A percentile compares a stretch with the other conserved stretches of the same genome.
Conservation (phyloP, 1,140 invertebrate species). For the Ostrea edulis region DNA sequence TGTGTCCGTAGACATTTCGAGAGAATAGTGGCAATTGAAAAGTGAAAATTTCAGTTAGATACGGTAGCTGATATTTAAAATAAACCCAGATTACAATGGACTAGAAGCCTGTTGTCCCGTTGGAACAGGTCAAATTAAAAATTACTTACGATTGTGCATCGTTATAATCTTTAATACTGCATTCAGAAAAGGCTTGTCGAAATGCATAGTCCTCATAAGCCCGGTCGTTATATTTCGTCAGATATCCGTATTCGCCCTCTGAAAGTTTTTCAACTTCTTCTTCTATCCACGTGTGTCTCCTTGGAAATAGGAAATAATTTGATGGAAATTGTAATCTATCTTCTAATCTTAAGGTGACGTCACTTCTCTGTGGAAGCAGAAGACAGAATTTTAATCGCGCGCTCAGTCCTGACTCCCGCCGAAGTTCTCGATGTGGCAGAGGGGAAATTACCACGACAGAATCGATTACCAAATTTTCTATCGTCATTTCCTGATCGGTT, state of each 20-base stretch:
- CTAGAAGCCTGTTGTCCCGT: too few relatives aligned
- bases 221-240: slow-evolving; percentile 51
- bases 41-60: too few relatives aligned
- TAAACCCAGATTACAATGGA: too few relatives aligned
- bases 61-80: too few relatives aligned
- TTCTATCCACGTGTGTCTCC: slow-evolving; percentile 42
- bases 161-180: background rate
- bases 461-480: slow-evolving; percentile 54
- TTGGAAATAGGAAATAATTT: slow-evolving; percentile 54
- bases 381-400: slow-evolving; percentile 55
- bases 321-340: slow-evolving; percentile 53
- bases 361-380: slow-evolving; percentile 49
- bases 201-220: slow-evolving; percentile 56
- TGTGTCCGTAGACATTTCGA: too few relatives aligned
- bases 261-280: slow-evolving; percentile 48
- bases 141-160: background rate
- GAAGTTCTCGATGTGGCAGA: slow-evolving; percentile 32
- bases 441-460: slow-evolving; percentile 49
- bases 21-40: too few relatives aligned
- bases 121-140: background rate
- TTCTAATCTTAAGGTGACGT: slow-evolving; percentile 42
- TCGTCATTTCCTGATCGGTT: slow-evolving; percentile 27
- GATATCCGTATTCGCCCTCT: slow-evolving; percentile 44
- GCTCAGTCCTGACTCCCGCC: slow-evolving; percentile 45
- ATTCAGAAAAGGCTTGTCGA: slow-evolving; percentile 15